Base-by-base conservation (phyloP, 2,113 vertebrate species). In the Saccopteryx bilineata region DNA sequence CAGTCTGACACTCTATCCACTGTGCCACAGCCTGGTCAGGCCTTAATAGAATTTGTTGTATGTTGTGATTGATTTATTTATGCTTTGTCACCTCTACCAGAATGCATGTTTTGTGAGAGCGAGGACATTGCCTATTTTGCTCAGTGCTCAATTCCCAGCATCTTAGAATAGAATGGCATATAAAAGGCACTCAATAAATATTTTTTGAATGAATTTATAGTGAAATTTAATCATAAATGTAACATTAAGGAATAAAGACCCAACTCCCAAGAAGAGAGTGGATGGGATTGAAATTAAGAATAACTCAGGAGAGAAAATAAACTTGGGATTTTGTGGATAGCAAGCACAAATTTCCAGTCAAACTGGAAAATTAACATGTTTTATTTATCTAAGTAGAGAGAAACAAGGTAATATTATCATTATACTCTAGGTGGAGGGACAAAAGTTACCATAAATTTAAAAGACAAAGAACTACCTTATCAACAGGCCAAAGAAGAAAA, bases 161-260 rank as follows among this genome's bases (percentile, higher is more conserved):
- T 7, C 50, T 86, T 89, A 72, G 46, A 76, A 56, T 23, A 82
- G 26, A 84, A 23, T 17, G 69, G 52, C 13, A 61, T 6, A 33
- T 21, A 14, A n/a, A 83, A 48, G 7, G 2, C 21, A 71, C 7
- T 50, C 31, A 83, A 26, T 76, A 68, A 58, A 60, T 69, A 87
- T 33, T 96, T 76, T 28, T 63, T 87, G 10, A 72, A 50, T 93
- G 54, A 50, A 81, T 63, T 46, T 68, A 56, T 46, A 33, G 33
- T 85, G 71, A 89, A 79, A 71, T 87, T 60, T 96, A 90, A 54
- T 80, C 78, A 60, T 81, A 90, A 94, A 71, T 58, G 14, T 31
- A 71, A 88, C 21, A 80, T 52, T 75, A 23, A 90, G 48, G 72
- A 28, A 74, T 63, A 46, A 90, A 95, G 79, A 24, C 31, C 7